Base-by-base conservation (phyloP, 30 jellyfish, hydroid and myxozoan genomes). In the Mastigias papua region DNA sequence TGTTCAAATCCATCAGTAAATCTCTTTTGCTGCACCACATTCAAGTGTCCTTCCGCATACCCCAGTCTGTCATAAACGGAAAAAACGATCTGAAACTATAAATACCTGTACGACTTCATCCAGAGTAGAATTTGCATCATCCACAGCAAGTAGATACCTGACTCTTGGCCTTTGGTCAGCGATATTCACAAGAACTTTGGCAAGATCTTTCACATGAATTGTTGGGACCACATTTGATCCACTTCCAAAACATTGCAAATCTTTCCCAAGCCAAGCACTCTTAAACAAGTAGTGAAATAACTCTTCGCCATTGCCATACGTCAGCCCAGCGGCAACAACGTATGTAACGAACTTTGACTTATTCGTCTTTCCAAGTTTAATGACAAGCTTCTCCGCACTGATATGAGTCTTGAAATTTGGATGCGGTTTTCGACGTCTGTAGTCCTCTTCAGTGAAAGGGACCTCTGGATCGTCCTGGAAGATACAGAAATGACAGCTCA, bases 401-500 rank as follows among this genome's bases (percentile, higher is more conserved):
- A 94, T 80, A 65, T 94, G 99, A 46, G 94, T 66, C 86, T 94
- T 94, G 77, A 87, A 94, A 75, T 94, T 94, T 26, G 97, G 95
- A 54, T 94, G 99, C 2, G 99, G 94, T 65, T 86, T 89, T n/a
- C 99, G 91, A 46, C 94, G 95, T 17, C 97, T 70, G 76, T 89
- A 94, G 86, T 94, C 99, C 73, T 94, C 99, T 80, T 94, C 99
- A 5, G 99, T 94, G 48, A 94, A 94, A 26, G 99, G 99, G 42
- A 90, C 91, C 72, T 94, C 99, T 31, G 97, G 97, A 84, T 94
- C 99, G 33, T 94, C 99, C 99, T 94, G n/a, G n/a, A n/a, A n/a
- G n/a, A n/a, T n/a, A n/a, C n/a, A n/a, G n/a, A n/a, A n/a, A n/a
- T n/a, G n/a, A n/a, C n/a, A n/a, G n/a, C n/a, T n/a, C n/a, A n/a